Conservation (phyloP, 1,140 invertebrate species). For the Drosophila repletoides region DNA sequence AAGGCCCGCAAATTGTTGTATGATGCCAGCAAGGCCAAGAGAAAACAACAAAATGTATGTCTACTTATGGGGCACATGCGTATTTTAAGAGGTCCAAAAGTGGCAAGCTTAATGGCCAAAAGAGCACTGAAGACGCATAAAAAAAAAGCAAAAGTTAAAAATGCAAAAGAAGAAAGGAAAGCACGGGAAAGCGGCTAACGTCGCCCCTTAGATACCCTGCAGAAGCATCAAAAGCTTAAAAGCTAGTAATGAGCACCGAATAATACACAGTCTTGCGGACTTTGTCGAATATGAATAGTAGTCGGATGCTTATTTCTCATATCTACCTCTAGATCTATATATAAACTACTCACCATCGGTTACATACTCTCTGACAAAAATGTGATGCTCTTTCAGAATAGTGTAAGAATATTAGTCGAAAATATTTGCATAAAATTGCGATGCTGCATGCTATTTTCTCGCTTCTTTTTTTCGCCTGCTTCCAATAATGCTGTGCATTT, state of each 20-base stretch:
- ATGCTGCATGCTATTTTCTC: not conserved
- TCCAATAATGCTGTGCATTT: conserved; percentile 14
- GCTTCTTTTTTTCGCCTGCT: not conserved
- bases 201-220: too few species aligned
- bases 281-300: too few species aligned
- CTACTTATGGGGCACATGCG: too few species aligned
- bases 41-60: conserved; percentile 2
- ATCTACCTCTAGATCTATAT: too few species aligned
- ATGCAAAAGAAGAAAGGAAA: conserved; percentile 8
- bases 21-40: not conserved
- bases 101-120: conserved; percentile 8
- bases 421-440: conserved; percentile 53
- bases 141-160: not conserved
- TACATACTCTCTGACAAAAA: not conserved
- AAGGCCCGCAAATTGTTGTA: conserved; percentile 15
- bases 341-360: too few species aligned
- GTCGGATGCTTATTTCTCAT: too few species aligned
- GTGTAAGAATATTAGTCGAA: conserved; percentile 25
- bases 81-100: conserved; percentile 3
- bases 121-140: not conserved
- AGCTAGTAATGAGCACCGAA: too few species aligned
- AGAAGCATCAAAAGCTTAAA: too few species aligned
- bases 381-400: conserved; percentile 1
- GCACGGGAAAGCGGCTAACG: too few species aligned
- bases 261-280: too few species aligned